phyloP scores from a whole-genome alignment of 2,113 vertebrate genomes.

The Meriones unguiculatus region DNA sequence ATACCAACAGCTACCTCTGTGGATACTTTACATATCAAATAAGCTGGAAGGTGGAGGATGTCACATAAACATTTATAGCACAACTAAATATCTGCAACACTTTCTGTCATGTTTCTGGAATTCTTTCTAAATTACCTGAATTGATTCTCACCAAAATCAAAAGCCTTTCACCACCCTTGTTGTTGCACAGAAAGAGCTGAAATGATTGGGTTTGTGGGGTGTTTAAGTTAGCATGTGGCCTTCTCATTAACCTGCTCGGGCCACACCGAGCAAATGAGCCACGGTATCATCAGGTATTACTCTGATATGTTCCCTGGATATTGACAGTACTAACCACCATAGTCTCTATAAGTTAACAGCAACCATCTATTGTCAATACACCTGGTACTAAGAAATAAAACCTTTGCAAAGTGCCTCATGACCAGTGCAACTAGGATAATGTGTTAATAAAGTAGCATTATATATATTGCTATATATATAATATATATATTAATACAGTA shows the following conservation, averaged over 20 bases:
- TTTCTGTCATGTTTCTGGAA: not conserved
- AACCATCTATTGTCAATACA: not conserved
- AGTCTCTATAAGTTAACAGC: not conserved
- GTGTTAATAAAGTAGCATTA: not conserved
- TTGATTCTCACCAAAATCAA: not conserved
- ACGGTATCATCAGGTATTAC: too few relatives aligned
- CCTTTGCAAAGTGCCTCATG: not conserved
- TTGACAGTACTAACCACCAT: not conserved
- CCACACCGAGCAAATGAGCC: not conserved
- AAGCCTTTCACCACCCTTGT: not conserved
- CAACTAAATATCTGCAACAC: not conserved
- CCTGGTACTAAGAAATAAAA: not conserved
- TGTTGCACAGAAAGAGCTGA: not conserved
- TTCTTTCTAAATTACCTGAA: not conserved
- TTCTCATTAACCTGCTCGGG: too few relatives aligned
- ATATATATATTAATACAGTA: too few relatives aligned
- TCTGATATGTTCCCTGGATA: accelerated
- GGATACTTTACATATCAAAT: not conserved
- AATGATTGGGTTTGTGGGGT: not conserved
- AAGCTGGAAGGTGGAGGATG: not conserved
- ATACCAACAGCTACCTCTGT: not conserved
- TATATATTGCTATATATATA: not conserved
- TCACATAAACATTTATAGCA: not conserved
- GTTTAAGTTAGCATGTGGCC: not conserved
- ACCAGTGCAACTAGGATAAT: not conserved